Conservation (phyloP, 1,140 invertebrate genomes). For the Teleogryllus occipitalis region DNA sequence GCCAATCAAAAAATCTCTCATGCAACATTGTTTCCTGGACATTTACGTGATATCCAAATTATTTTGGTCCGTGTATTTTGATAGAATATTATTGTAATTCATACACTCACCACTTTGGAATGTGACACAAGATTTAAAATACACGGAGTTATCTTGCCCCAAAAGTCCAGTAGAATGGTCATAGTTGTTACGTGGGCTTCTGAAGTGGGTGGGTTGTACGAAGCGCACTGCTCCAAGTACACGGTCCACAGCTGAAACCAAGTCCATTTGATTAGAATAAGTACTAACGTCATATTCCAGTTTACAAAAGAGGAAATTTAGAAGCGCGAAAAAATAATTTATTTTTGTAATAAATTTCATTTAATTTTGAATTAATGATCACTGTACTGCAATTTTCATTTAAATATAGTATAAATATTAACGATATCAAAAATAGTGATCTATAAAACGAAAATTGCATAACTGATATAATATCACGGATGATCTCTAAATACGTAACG, state of each 20-base stretch:
- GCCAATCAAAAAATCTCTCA: not conserved
- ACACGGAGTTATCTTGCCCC: conserved; percentile 93
- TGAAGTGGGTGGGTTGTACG: conserved; percentile 50
- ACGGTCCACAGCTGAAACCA: conserved; percentile 74
- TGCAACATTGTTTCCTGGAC: not conserved
- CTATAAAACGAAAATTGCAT: too few species aligned
- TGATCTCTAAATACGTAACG: too few species aligned
- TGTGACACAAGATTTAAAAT: conserved; percentile 88
- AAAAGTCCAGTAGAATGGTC: conserved; percentile 93
- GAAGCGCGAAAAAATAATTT: too few species aligned
- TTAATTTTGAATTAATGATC: too few species aligned
- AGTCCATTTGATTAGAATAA: conserved; percentile 70
- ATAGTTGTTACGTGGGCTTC: conserved; percentile 64
- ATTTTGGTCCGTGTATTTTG: not conserved
- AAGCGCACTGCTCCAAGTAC: conserved; percentile 87
- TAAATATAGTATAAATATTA: too few species aligned
- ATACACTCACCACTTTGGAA: conserved; percentile 72
- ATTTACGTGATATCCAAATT: not conserved
- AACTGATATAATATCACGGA: too few species aligned
- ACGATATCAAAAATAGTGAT: too few species aligned
- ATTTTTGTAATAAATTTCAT: too few species aligned
- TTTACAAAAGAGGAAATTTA: too few species aligned
- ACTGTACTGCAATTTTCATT: too few species aligned
- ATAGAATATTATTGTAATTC: not conserved
- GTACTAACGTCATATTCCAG: too few species aligned